phyloP scores from a whole-genome alignment of 2,113 vertebrate genomes.

The Tamias sibiricus region DNA sequence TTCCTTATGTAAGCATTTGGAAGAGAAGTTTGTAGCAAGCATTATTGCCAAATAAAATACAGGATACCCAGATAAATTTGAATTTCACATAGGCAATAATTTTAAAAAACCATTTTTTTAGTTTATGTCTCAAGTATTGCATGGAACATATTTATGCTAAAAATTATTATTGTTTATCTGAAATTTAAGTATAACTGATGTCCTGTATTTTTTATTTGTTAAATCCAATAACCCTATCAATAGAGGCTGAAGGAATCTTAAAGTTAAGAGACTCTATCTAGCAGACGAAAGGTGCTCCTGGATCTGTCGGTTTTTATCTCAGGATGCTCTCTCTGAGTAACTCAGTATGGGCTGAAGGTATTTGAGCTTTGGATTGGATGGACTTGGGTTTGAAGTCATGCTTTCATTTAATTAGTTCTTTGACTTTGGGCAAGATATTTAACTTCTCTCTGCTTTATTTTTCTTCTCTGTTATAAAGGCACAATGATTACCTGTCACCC shows the following conservation, averaged over 20 bases:
- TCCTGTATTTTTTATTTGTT: slow-evolving; percentile 15
- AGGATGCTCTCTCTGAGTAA: rapidly evolving
- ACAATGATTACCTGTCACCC: not conserved
- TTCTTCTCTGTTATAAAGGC: not conserved
- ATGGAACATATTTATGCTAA: not conserved
- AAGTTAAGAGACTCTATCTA: not conserved
- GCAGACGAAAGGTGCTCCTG: rapidly evolving
- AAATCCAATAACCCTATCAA: not conserved
- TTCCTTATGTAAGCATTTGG: not conserved
- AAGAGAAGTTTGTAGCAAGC: not conserved
- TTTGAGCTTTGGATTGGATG: not conserved
- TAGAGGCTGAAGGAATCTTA: not conserved
- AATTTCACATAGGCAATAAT: not conserved
- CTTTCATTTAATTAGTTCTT: not conserved
- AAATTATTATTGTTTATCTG: not conserved
- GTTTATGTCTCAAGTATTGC: not conserved
- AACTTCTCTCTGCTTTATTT: not conserved
- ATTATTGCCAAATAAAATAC: not conserved
- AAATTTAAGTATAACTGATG: not conserved
- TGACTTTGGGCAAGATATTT: not conserved
- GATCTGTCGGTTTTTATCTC: too few species aligned
- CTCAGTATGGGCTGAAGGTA: too few species aligned
- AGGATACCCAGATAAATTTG: not conserved
- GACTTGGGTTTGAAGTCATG: not conserved
- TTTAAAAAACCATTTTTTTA: not conserved